Evolutionary conservation across 2,888 invertebrate species (phyloP).

Genomic region (Pristionchus fissidentatus): DNA sequence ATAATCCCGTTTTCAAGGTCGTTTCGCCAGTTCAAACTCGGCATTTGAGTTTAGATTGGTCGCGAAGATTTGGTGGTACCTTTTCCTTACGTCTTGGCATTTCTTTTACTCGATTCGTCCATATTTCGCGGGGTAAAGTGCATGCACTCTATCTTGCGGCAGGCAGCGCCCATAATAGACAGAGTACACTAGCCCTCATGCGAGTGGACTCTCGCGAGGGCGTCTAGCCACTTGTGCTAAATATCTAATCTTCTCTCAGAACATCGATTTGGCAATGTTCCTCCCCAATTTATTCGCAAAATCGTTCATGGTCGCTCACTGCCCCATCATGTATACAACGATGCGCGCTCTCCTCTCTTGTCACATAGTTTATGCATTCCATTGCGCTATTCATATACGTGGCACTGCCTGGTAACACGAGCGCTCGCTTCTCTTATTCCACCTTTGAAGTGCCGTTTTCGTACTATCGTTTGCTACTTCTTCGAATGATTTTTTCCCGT

Average conservation of each 20-base stretch:
- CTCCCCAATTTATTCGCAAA: background rate
- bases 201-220: background rate
- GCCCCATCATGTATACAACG: conserved; percentile 2
- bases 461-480: background rate
- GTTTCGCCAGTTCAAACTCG: background rate
- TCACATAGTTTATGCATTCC: conserved; percentile 39
- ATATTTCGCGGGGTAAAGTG: background rate
- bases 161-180: background rate
- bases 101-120: background rate
- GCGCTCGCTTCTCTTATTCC: background rate
- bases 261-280: background rate
- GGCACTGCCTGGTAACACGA: conserved; percentile 20
- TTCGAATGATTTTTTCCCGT: background rate
- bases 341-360: background rate
- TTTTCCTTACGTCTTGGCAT: no score
- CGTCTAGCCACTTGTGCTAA: background rate
- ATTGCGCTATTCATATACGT: background rate
- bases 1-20: conserved; percentile 22
- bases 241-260: background rate
- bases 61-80: background rate
- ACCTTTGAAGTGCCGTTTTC: conserved; percentile 5
- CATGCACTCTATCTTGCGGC: background rate
- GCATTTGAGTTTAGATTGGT: background rate
- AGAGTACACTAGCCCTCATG: background rate
- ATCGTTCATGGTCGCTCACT: background rate